Percentiles rank a stretch among this genome's conserved stretches.
These are phyloP conservation scores for Lordiphosa stackelbergi DNA, from an alignment of 1,140 invertebrate genomes.

Conservation along the genomic window DNA sequence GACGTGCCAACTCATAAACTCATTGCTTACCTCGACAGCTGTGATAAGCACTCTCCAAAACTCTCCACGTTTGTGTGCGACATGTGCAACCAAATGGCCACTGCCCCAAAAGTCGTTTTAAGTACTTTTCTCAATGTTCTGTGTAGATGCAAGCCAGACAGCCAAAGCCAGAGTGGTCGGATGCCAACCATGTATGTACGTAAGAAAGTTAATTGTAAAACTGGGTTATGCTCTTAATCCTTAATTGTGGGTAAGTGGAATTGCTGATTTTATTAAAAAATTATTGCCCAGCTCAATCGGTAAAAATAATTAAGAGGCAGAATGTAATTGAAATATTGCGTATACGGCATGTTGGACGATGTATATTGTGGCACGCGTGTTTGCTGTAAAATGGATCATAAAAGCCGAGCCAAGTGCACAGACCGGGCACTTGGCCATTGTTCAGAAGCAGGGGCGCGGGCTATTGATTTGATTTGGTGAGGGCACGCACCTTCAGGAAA, in stretches of 20 bases:
- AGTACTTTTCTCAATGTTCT: too few relatives aligned
- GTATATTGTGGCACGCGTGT: slow-evolving; percentile 37
- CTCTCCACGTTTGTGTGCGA: neutral
- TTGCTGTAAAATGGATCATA: slow-evolving; percentile 30
- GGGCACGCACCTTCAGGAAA: slow-evolving; percentile 35
- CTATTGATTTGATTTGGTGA: slow-evolving; percentile 51
- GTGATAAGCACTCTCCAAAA: slow-evolving; percentile 10
- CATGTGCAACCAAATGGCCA: slow-evolving; percentile 7
- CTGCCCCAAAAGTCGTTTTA: neutral
- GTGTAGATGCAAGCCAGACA: too few relatives aligned
- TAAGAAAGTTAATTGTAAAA: too few relatives aligned
- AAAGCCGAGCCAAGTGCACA: slow-evolving; percentile 22
- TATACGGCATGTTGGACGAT: slow-evolving; percentile 42
- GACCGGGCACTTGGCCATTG: slow-evolving; percentile 5
- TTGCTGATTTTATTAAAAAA: slow-evolving; percentile 8
- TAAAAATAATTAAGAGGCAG: slow-evolving; percentile 35
- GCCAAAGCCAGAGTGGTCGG: too few relatives aligned
- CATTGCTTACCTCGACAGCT: neutral
- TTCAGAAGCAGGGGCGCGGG: slow-evolving; percentile 8
- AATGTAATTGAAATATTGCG: slow-evolving; percentile 50
- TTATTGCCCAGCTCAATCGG: neutral
- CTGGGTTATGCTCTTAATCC: slow-evolving; percentile 3
- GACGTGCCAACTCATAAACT: slow-evolving; percentile 13
- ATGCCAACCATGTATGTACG: too few relatives aligned
- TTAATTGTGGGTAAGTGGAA: slow-evolving; percentile 4